phyloP scores from a whole-genome alignment of 37 sponge, comb jelly and placozoan species.

The Oscarella lobularis region DNA sequence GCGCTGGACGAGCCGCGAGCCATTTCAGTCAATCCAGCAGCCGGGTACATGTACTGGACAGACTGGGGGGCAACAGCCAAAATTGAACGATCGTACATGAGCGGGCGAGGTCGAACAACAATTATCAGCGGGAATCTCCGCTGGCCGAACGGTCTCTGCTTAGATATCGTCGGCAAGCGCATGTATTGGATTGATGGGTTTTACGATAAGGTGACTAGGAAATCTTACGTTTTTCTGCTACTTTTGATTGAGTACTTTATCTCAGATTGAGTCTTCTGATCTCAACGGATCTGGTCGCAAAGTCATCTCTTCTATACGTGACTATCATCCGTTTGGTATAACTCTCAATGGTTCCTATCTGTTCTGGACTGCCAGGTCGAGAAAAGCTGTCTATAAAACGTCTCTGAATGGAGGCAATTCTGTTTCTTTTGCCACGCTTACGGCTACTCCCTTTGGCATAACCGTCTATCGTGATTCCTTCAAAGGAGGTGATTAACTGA shows the following conservation, averaged over 20 bases:
- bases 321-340: neutral
- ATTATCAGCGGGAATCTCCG: neutral
- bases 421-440: neutral
- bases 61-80: neutral
- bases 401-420: neutral
- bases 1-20: neutral
- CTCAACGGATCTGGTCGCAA: neutral
- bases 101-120: neutral
- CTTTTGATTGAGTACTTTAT: too few relatives aligned
- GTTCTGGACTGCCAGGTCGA: neutral
- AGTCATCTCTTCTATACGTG: neutral
- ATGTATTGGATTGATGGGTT: neutral
- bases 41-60: neutral
- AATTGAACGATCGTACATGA: neutral
- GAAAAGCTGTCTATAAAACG: neutral
- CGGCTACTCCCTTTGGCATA: neutral
- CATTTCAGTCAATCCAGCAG: neutral
- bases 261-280: neutral
- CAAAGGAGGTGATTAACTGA: too few relatives aligned
- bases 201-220: neutral
- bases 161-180: neutral
- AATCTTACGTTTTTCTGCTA: neutral
- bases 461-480: too few relatives aligned
- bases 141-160: neutral
- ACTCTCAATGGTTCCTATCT: neutral